Evolutionary conservation across 2,888 invertebrate genomes (phyloP).

Genomic region (Psylliodes chrysocephalus): DNA sequence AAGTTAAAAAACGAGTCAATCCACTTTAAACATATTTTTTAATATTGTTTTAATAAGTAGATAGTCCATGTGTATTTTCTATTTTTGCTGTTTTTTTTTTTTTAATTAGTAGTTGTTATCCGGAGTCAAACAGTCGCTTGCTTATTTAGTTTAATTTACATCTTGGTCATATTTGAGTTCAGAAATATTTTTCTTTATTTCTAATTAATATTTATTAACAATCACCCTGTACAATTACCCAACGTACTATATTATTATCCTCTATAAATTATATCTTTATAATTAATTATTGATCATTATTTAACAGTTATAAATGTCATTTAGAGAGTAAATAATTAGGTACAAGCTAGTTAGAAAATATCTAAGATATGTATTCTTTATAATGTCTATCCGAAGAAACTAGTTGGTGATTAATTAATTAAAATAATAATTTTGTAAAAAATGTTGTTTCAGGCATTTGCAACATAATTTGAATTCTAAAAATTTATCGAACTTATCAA

Average conservation of each 20-base stretch:
- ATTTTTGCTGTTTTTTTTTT: no score
- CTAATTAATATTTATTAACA: neutral
- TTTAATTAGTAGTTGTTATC: no score
- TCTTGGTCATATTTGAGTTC: no score
- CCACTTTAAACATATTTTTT: no score
- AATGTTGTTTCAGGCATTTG: neutral
- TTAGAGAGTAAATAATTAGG: neutral
- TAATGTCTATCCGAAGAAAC: neutral
- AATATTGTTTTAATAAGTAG: no score
- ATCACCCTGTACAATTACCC: constrained; percentile 1
- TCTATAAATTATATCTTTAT: constrained; percentile 1
- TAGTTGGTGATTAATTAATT: neutral
- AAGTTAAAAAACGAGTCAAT: no score
- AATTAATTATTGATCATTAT: constrained; percentile 7
- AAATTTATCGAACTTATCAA: no score
- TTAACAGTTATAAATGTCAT: constrained; percentile 13
- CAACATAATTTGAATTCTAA: no score
- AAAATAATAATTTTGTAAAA: neutral
- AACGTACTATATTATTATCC: neutral
- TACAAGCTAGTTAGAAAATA: neutral
- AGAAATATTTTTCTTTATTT: neutral
- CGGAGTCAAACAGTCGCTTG: no score
- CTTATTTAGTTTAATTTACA: no score
- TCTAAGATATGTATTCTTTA: neutral
- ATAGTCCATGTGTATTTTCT: no score